A percentile compares a stretch with the other conserved stretches of the same genome.
Evolutionary conservation across 2,888 invertebrate species (phyloP).

Genomic region (Agapostemon virescens): DNA sequence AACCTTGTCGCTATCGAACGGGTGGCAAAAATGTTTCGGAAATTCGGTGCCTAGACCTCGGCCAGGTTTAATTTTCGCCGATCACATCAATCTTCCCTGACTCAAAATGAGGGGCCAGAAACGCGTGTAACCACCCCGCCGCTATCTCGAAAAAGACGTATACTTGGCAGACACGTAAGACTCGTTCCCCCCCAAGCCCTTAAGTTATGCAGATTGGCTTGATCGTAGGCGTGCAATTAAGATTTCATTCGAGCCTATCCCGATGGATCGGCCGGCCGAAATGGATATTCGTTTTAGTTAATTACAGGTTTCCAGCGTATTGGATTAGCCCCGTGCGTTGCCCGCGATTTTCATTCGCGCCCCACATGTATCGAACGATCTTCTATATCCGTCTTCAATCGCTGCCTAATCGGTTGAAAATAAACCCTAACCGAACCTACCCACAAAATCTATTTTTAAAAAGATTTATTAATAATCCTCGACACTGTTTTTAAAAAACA

Average conservation of each 20-base stretch:
- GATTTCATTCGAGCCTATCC: conserved; percentile 70
- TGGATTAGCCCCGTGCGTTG: conserved; percentile 53
- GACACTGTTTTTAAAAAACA: too few relatives aligned
- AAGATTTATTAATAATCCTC: too few relatives aligned
- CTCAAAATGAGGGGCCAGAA: background rate
- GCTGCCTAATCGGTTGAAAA: background rate
- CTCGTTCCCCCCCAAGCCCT: conserved; percentile 27
- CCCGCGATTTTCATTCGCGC: conserved; percentile 15
- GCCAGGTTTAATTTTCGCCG: background rate
- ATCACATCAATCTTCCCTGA: background rate
- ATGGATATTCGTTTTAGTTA: conserved; percentile 71
- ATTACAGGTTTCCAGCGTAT: conserved; percentile 65
- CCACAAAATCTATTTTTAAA: background rate
- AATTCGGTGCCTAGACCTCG: background rate
- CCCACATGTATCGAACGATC: conserved; percentile 44
- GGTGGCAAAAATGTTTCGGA: background rate
- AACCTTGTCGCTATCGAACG: background rate
- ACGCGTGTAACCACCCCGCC: conserved; percentile 2
- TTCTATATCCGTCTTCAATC: conserved; percentile 30
- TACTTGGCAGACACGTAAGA: conserved; percentile 42
- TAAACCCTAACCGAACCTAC: background rate
- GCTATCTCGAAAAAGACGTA: conserved; percentile 46
- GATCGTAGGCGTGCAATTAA: conserved; percentile 72
- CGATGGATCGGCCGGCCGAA: conserved; percentile 67
- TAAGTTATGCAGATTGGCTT: conserved; percentile 74